phyloP scores from a whole-genome alignment of 2,113 vertebrate genomes.

The Toxostoma redivivum region DNA sequence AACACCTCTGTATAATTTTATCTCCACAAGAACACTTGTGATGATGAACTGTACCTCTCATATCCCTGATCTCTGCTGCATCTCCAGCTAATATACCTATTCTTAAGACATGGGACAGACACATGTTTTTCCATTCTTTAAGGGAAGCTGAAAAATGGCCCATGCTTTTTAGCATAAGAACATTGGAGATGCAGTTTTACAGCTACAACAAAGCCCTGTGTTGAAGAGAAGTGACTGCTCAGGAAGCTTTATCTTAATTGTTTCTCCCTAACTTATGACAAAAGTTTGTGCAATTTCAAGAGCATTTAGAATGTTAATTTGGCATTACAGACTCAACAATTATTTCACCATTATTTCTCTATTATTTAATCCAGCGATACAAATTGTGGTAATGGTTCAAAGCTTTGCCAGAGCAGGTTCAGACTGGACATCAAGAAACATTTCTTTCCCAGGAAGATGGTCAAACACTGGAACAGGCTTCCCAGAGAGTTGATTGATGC shows the following conservation, averaged over 20 bases:
- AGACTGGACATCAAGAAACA: neutral
- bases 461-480: neutral
- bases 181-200: neutral
- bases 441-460: neutral
- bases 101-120: neutral
- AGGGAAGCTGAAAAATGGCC: neutral
- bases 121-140: neutral
- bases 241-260: neutral
- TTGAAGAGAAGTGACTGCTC: neutral
- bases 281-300: neutral
- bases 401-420: neutral
- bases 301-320: neutral
- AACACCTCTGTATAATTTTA: neutral
- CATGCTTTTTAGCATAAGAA: rapidly evolving
- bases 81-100: neutral
- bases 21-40: neutral
- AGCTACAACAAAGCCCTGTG: neutral
- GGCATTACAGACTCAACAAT: neutral
- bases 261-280: neutral
- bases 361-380: neutral
- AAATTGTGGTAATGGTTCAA: neutral
- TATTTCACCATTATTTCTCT: neutral
- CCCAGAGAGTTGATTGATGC: neutral
- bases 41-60: neutral
- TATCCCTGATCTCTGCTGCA: neutral